Conservation (phyloP, 2,888 invertebrate genomes). For the Brachyptera risi region DNA sequence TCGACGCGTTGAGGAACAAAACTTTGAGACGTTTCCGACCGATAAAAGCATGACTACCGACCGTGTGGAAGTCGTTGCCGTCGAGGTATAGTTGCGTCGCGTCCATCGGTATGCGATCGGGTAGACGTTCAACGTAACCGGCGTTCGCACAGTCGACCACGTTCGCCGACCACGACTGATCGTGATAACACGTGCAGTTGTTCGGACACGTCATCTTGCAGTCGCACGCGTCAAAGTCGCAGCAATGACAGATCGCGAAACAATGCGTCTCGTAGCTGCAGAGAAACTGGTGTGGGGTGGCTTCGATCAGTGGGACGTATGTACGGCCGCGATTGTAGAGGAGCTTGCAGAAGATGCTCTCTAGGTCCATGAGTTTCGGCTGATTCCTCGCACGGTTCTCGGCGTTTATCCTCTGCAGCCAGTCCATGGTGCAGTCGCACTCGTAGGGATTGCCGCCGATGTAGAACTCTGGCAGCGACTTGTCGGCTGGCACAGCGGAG, state of each 20-base stretch:
- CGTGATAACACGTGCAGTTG: conserved; percentile 85
- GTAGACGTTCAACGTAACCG: conserved; percentile 64
- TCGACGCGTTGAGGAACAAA: conserved; percentile 72
- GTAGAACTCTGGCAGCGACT: conserved; percentile 73
- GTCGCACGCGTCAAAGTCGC: conserved; percentile 88
- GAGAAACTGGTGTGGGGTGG: conserved; percentile 75
- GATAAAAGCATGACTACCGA: conserved; percentile 80
- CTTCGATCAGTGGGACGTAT: conserved; percentile 71
- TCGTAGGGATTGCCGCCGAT: conserved; percentile 81
- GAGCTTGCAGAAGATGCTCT: conserved; percentile 76
- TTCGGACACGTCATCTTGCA: conserved; percentile 89
- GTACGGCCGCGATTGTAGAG: conserved; percentile 71
- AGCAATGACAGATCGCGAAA: conserved; percentile 83
- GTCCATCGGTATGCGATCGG: conserved; percentile 84
- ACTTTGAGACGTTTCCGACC: conserved; percentile 74
- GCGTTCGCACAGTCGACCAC: conserved; percentile 76
- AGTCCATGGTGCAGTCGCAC: conserved; percentile 89
- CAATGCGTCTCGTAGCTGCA: conserved; percentile 83
- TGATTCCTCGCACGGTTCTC: conserved; percentile 71
- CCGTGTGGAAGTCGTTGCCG: conserved; percentile 71
- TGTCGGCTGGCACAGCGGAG: conserved; percentile 67
- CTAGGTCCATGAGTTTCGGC: conserved; percentile 76
- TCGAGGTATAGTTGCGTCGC: conserved; percentile 84
- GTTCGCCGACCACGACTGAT: conserved; percentile 81
- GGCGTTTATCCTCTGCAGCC: conserved; percentile 75